These are phyloP conservation scores for Leptatherina wallacei DNA, from an alignment of 2,797 vertebrate species.

Conservation along the genomic window DNA sequence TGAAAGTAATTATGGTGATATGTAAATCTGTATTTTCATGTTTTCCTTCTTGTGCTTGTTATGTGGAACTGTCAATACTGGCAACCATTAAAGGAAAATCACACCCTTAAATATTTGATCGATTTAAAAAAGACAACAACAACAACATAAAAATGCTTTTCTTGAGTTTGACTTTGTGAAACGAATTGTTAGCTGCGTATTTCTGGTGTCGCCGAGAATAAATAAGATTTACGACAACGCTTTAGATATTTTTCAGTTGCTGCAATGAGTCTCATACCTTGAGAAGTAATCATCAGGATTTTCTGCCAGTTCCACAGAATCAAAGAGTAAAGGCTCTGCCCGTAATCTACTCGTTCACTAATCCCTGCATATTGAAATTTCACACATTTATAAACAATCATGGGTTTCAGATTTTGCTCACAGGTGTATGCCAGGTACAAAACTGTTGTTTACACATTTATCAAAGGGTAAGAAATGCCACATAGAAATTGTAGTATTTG, in stretches of 20 bases:
- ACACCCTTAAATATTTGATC: not conserved
- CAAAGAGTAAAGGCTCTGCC: slow-evolving; percentile 30
- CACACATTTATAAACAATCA: slow-evolving; percentile 26
- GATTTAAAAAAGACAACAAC: not conserved
- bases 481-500: not conserved
- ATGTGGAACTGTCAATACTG: not conserved
- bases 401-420: slow-evolving; percentile 6
- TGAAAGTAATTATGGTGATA: slow-evolving; percentile 28
- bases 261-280: slow-evolving; percentile 10
- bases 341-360: slow-evolving; percentile 18
- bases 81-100: slow-evolving; percentile 7
- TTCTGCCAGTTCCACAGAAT: slow-evolving; percentile 31
- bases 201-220: slow-evolving; percentile 1
- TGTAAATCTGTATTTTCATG: not conserved
- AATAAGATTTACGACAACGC: slow-evolving; percentile 6
- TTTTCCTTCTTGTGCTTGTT: not conserved
- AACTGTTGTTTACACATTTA: not conserved
- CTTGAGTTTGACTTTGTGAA: not conserved
- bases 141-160: not conserved
- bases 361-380: slow-evolving; percentile 20
- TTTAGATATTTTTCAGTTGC: slow-evolving; percentile 18
- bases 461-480: not conserved
- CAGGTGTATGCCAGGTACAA: not conserved
- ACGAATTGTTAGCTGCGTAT: slow-evolving; percentile 3
- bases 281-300: slow-evolving; percentile 30